Conservation (phyloP, 2,888 invertebrate species). For the Calliphora vomitoria region DNA sequence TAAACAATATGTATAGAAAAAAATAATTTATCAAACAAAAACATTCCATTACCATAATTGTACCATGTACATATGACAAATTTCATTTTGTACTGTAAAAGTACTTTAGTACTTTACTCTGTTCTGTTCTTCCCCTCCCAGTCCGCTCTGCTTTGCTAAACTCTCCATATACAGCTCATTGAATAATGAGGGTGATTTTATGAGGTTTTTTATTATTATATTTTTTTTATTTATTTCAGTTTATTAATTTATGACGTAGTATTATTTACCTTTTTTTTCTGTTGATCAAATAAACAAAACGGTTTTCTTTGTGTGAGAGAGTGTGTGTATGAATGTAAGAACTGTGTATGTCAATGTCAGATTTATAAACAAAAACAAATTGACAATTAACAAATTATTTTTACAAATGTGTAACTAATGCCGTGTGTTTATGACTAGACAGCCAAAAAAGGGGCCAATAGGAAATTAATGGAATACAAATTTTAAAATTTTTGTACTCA, state of each 20-base stretch:
- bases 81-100: not conserved
- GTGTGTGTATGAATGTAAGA: not conserved
- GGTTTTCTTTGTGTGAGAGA: not conserved
- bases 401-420: constrained; percentile 36
- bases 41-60: not conserved
- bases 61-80: not conserved
- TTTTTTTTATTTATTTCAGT: constrained; percentile 2
- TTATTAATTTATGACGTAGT: constrained; percentile 62
- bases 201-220: constrained; percentile 15
- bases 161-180: not conserved
- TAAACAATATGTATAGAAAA: not conserved
- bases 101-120: constrained; percentile 9
- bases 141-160: too few species aligned
- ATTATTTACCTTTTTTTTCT: constrained; percentile 35
- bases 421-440: not conserved
- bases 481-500: too few species aligned
- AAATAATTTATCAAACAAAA: not conserved
- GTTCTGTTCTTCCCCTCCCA: not conserved
- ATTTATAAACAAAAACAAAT: constrained; percentile 51
- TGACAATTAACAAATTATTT: constrained; percentile 34
- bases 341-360: constrained; percentile 58
- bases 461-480: not conserved
- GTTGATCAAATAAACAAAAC: constrained; percentile 48
- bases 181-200: constrained; percentile 39
- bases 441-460: not conserved